A percentile compares a stretch with the other conserved stretches of the same genome.
phyloP scores from a whole-genome alignment of 1,140 invertebrate genomes.

The Drosophila melanica region DNA sequence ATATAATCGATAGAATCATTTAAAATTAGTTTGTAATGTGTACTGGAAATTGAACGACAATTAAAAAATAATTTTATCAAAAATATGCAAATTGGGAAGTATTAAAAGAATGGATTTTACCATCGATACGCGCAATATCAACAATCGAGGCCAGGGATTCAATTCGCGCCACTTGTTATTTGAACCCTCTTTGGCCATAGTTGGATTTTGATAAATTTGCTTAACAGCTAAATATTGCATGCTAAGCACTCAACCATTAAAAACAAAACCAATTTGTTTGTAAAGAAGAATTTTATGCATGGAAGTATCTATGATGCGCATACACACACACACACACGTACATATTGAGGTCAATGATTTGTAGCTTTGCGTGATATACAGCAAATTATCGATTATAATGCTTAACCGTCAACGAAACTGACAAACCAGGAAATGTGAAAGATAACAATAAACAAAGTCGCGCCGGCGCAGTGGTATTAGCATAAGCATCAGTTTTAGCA shows the following conservation, averaged over 20 bases:
- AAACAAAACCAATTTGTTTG: conserved; percentile 16
- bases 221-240: neutral
- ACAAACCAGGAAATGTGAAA: conserved; percentile 71
- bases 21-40: neutral
- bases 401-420: conserved; percentile 52
- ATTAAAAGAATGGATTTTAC: no score
- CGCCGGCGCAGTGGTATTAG: conserved; percentile 45
- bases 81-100: no score
- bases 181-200: neutral
- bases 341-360: conserved; percentile 75
- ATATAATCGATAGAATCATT: neutral
- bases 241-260: neutral
- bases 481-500: conserved; percentile 38
- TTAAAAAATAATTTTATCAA: neutral
- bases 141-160: no score
- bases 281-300: conserved; percentile 8
- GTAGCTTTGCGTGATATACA: conserved; percentile 49
- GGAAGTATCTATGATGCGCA: conserved; percentile 10
- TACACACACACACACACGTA: conserved; percentile 16
- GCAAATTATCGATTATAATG: conserved; percentile 65
- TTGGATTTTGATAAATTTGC: neutral
- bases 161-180: neutral
- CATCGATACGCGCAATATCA: no score
- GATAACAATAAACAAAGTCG: conserved; percentile 68
- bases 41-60: neutral